phyloP scores from a whole-genome alignment of 2,113 vertebrate species.

The Pedetes capensis region DNA sequence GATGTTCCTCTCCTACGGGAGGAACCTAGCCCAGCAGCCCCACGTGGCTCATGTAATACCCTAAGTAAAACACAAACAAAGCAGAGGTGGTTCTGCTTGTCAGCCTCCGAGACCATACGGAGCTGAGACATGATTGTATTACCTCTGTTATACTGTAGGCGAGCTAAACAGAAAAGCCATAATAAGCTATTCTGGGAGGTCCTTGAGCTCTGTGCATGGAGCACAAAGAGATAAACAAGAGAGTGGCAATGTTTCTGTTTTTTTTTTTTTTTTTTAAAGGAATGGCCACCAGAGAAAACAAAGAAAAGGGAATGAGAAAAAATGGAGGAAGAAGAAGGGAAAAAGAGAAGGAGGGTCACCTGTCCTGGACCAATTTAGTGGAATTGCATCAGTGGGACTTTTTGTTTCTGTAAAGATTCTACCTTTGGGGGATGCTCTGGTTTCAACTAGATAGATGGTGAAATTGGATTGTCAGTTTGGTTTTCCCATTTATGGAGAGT shows the following conservation, averaged over 20 bases:
- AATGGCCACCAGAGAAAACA: background rate
- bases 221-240: conserved; percentile 14
- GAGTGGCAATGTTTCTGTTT: background rate
- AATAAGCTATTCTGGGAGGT: conserved; percentile 34
- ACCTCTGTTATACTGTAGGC: conserved; percentile 64
- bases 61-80: conserved; percentile 52
- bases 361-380: too few relatives aligned
- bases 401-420: background rate
- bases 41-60: background rate
- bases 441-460: background rate
- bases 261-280: background rate
- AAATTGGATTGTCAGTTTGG: background rate
- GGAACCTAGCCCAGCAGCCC: background rate
- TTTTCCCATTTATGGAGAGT: background rate
- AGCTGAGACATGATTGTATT: conserved; percentile 74
- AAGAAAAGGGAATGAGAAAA: background rate
- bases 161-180: conserved; percentile 67
- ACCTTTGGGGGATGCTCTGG: background rate
- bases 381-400: background rate
- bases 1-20: conserved; percentile 53
- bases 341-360: background rate
- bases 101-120: conserved; percentile 67
- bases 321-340: background rate
- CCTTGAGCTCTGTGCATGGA: conserved; percentile 43
- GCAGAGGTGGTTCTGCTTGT: conserved; percentile 72